Conservation (phyloP, 2,888 invertebrate genomes). For the Busseola fusca region DNA sequence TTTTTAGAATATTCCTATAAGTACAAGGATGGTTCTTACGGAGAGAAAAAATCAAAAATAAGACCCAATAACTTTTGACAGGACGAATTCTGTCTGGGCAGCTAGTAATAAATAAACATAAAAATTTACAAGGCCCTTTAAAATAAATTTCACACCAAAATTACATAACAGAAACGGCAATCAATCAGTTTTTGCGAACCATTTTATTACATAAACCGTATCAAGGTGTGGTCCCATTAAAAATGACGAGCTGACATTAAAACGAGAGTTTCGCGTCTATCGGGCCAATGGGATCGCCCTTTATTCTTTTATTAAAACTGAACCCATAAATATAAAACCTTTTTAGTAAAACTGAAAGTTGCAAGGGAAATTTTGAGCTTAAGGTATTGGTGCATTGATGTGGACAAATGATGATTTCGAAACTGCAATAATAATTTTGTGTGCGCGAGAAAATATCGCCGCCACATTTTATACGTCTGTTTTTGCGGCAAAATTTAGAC, state of each 20-base stretch:
- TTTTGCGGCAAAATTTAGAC: too few species aligned
- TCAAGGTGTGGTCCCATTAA: slow-evolving; percentile 71
- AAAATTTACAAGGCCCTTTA: slow-evolving; percentile 22
- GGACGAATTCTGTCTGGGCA: too few species aligned
- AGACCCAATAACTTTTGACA: too few species aligned
- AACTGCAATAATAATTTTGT: too few species aligned
- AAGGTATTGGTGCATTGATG: too few species aligned
- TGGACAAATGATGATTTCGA: neutral
- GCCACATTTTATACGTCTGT: too few species aligned
- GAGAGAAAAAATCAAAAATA: too few species aligned
- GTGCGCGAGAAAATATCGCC: too few species aligned
- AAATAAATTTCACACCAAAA: slow-evolving; percentile 57
- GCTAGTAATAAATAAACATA: slow-evolving; percentile 26
- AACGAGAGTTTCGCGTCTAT: slow-evolving; percentile 68
- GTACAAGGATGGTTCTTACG: too few species aligned
- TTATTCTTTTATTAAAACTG: slow-evolving; percentile 60
- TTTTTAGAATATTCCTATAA: too few species aligned
- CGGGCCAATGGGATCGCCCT: slow-evolving; percentile 70
- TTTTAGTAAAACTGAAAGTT: slow-evolving; percentile 66
- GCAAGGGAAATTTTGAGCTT: too few species aligned
- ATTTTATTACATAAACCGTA: slow-evolving; percentile 61
- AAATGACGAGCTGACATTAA: slow-evolving; percentile 74
- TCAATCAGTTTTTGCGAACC: slow-evolving; percentile 64
- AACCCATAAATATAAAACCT: slow-evolving; percentile 63
- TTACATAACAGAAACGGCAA: slow-evolving; percentile 61